Evolutionary conservation across 2,888 invertebrate genomes (phyloP), one percentile per base, ranked within the genome.

Genomic region (Xanthorhoe spadicearia): DNA sequence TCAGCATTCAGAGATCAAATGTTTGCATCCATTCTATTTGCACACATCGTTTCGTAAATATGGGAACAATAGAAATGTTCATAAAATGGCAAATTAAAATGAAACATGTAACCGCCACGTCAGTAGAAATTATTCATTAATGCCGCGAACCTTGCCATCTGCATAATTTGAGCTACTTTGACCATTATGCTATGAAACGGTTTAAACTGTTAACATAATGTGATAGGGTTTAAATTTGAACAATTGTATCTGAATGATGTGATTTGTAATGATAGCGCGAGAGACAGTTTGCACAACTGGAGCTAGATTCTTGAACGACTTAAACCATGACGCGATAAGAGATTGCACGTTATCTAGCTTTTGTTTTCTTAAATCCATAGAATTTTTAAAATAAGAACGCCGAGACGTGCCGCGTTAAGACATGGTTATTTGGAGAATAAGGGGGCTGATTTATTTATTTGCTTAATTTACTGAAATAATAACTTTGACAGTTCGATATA

Each of bases 61-160:
- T 13, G 13, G 38, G 13, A 52, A 53, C 52, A 46, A 62, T 46
- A 51, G 57, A 35, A 35, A 10, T 9, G n/a, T 28, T 56, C 32
- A 32, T 32, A 32, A 55, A 13, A 15, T 51, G 28, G 51, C 43
- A n/a, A n/a, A 57, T 63, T 57, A 52, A 56, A 63, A 52, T 57
- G 48, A 53, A 63, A 53, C 23, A 58, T 61, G 32, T 38, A 19
- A 50, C n/a, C 10, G 23, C 17, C 17, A 32, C 48, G 19, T 54
- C 61, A 46, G 32, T 48, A 48, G 53, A 46, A 32, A 35, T 35
- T 38, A 51, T 51, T 38, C 15, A 32, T 46, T 28, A 46, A 10
- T 19, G 50, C 58, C 32, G 53, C 19, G 46, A 46, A 28, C 46
- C 18, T 32, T 53, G 28, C 28, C 17, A 28, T 60, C 23, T 51